phyloP scores from a whole-genome alignment of 2,797 vertebrate genomes.

The Lithobates pipiens region DNA sequence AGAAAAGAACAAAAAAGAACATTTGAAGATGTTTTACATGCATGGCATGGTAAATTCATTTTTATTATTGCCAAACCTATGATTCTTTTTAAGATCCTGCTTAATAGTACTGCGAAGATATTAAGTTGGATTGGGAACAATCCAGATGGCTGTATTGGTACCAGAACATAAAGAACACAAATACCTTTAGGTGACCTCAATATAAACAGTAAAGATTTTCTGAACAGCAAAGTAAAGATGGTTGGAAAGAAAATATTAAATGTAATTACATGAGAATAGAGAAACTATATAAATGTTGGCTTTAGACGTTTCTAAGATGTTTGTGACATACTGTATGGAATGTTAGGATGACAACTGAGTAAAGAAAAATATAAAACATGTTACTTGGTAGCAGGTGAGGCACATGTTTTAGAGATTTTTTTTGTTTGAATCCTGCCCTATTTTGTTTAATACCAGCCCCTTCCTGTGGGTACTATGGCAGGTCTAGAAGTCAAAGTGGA shows the following conservation, averaged over 20 bases:
- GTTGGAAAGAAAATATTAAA: not conserved
- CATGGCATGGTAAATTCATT: conserved; percentile 6
- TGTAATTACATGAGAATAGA: too few relatives aligned
- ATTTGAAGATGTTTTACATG: conserved; percentile 47
- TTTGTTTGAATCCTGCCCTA: too few relatives aligned
- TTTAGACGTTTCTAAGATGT: too few relatives aligned
- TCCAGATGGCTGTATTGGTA: not conserved
- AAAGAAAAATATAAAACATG: too few relatives aligned
- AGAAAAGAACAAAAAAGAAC: conserved; percentile 32
- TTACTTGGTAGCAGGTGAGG: too few relatives aligned
- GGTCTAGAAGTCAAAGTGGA: too few relatives aligned
- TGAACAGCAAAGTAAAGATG: not conserved
- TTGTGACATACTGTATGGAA: too few relatives aligned
- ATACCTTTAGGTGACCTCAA: not conserved
- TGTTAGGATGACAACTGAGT: too few relatives aligned
- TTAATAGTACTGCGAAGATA: not conserved
- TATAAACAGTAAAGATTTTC: not conserved
- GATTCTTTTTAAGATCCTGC: not conserved
- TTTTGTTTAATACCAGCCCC: too few relatives aligned
- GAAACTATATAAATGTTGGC: too few relatives aligned
- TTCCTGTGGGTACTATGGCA: too few relatives aligned
- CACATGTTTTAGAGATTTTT: too few relatives aligned
- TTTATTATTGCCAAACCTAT: conserved; percentile 11
- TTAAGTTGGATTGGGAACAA: not conserved
- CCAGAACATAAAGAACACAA: not conserved